Evolutionary conservation across 2,797 vertebrate species (phyloP).

Genomic region (Cossypha caffra): DNA sequence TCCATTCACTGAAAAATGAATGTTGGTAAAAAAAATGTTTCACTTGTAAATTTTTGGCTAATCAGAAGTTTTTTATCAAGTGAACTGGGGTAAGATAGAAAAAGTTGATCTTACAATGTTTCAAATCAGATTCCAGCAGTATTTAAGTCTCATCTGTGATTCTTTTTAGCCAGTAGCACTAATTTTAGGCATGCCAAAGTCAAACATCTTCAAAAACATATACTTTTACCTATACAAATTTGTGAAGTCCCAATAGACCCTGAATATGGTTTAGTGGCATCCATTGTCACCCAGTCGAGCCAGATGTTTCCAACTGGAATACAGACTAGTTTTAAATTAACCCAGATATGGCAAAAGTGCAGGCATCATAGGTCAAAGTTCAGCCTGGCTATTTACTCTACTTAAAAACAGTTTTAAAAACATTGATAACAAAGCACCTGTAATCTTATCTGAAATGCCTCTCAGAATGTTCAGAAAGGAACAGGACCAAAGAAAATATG

Average conservation of each 20-base stretch:
- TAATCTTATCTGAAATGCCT: neutral
- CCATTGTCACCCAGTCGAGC: accelerated
- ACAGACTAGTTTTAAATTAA: neutral
- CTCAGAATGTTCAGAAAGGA: neutral
- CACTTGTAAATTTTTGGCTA: neutral
- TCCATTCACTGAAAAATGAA: neutral
- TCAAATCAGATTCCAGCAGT: neutral
- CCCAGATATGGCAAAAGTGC: neutral
- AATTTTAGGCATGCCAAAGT: neutral
- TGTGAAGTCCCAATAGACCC: neutral
- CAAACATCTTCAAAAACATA: neutral
- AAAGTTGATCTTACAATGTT: neutral
- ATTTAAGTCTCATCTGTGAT: neutral
- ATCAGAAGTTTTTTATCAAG: neutral
- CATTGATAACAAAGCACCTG: neutral
- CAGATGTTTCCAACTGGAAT: neutral
- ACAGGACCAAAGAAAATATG: neutral
- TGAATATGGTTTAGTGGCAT: neutral
- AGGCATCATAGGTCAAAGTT: neutral
- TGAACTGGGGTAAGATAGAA: neutral
- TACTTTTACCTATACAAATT: neutral
- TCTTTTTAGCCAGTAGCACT: neutral
- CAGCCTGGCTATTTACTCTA: neutral
- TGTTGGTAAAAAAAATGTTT: neutral
- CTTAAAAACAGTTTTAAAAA: neutral